These are phyloP conservation scores for Polylopha cassiicola DNA, from an alignment of 2,888 invertebrate genomes.

Conservation along the genomic window DNA sequence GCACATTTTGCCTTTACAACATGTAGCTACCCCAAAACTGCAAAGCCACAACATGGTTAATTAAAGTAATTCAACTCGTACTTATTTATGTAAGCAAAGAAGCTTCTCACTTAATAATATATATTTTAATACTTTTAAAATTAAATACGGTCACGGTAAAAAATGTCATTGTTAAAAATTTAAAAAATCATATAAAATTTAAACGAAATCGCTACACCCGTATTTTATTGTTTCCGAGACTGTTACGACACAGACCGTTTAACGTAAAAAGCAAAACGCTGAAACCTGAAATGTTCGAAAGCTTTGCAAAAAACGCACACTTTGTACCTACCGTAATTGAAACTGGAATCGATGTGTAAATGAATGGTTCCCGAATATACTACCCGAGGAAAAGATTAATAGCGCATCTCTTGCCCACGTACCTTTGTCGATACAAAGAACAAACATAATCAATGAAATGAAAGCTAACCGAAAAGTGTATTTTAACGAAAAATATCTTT, in stretches of 20 bases:
- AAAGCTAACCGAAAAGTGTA: background rate
- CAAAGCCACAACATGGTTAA: too few relatives aligned
- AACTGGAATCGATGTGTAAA: constrained; percentile 39
- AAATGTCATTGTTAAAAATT: too few relatives aligned
- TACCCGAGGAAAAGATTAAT: constrained; percentile 16
- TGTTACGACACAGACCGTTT: constrained; percentile 59
- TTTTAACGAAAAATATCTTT: constrained; percentile 4
- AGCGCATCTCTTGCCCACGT: constrained; percentile 6
- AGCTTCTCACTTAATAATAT: too few relatives aligned
- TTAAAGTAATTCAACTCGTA: too few relatives aligned
- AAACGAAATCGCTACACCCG: constrained; percentile 39
- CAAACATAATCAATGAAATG: background rate
- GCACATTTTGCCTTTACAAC: too few relatives aligned
- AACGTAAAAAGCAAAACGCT: constrained; percentile 47
- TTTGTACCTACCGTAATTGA: constrained; percentile 43
- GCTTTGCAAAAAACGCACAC: constrained; percentile 39
- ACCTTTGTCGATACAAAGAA: constrained; percentile 4
- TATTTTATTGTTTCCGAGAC: constrained; percentile 53
- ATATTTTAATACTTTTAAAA: too few relatives aligned
- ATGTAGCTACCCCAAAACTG: too few relatives aligned
- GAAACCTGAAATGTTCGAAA: constrained; percentile 32
- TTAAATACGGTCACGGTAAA: too few relatives aligned
- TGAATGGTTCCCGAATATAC: constrained; percentile 31
- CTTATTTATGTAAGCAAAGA: too few relatives aligned
- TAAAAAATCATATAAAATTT: constrained; percentile 26